phyloP scores from a whole-genome alignment of 2,797 vertebrate species.

The Darevskia nairensis region DNA sequence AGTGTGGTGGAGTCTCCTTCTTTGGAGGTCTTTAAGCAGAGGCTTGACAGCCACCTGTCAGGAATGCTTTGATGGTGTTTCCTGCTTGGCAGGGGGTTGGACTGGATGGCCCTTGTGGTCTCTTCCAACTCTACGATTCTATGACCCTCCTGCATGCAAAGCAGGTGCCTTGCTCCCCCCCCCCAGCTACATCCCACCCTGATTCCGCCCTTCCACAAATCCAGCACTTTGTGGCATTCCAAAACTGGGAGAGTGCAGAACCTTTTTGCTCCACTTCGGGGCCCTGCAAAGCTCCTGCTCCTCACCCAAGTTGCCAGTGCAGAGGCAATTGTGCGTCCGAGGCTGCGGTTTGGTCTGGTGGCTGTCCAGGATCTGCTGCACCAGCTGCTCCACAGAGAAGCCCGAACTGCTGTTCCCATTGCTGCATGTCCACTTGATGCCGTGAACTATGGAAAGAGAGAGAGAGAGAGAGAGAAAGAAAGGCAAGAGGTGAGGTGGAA shows the following conservation, averaged over 20 bases:
- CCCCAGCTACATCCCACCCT: too few relatives aligned
- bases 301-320: constrained; percentile 99
- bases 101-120: too few relatives aligned
- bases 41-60: too few relatives aligned
- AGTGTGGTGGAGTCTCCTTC: too few relatives aligned
- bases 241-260: not conserved
- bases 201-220: not conserved
- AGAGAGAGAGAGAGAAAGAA: constrained; percentile 78
- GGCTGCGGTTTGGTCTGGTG: constrained; percentile 99
- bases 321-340: constrained; percentile 99
- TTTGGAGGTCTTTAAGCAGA: too few relatives aligned
- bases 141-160: too few relatives aligned
- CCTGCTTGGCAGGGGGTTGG: too few relatives aligned
- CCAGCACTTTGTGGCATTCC: not conserved
- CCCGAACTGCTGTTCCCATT: constrained; percentile 99
- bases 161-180: not conserved
- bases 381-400: constrained; percentile 99
- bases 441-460: constrained; percentile 93
- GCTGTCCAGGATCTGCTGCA: constrained; percentile 99
- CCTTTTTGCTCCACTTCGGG: too few relatives aligned
- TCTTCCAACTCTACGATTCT: too few relatives aligned
- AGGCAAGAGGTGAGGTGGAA: constrained; percentile 40
- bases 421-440: constrained; percentile 99
- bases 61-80: too few relatives aligned
- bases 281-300: constrained; percentile 35